Evolutionary conservation across 2,113 vertebrate genomes (phyloP), one percentile per base, ranked within the genome.

Genomic region (Platichthys flesus): DNA sequence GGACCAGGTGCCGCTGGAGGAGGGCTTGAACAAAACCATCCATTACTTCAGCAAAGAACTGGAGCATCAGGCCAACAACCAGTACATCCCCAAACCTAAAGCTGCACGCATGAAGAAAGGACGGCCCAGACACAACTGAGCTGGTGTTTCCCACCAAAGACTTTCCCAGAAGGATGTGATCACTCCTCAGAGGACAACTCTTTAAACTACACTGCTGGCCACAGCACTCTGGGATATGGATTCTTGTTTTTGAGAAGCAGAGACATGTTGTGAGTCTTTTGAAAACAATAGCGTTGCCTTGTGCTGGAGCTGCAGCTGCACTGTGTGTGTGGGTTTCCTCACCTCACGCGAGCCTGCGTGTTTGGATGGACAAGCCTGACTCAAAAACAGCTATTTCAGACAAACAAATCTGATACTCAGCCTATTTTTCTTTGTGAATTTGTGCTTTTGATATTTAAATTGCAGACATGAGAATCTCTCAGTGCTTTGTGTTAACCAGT

Each of bases 81-180:
- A 99, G 81, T 99, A 99, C 91, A 99, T 99, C 91, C 98, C 98
- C 84, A 99, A 99, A 91, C 97, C 98, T 20, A 99, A 99, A 92
- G 97, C 97, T 0, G 97, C 98, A 35, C 96, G 97, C 80, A 98
- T 98, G 92, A 99, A 99, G 90, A 99, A 98, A 90, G 96, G 96
- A 82, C 93, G 97, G 91, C 96, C 95, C 67, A 93, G 96, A 90
- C 97, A 97, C 90, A 97, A 93, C 94, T 95, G 93, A 94, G 57
- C 57, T 24, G 2, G 0, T 9, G n/a, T 13, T 8, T 91, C 16
- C 12, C 76, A 87, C 87, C 92, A 78, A 74, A 71, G 72, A 73
- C 85, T 77, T 40, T 63, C 79, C 54, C 35, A 10, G 40, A 70
- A 31, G 61, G 67, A 88, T 61, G 16, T 71, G 13, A n/a, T 67